A percentile compares a stretch with the other conserved stretches of the same genome.
phyloP scores from a whole-genome alignment of 2,113 vertebrate genomes.

The Chelonoidis abingdonii region DNA sequence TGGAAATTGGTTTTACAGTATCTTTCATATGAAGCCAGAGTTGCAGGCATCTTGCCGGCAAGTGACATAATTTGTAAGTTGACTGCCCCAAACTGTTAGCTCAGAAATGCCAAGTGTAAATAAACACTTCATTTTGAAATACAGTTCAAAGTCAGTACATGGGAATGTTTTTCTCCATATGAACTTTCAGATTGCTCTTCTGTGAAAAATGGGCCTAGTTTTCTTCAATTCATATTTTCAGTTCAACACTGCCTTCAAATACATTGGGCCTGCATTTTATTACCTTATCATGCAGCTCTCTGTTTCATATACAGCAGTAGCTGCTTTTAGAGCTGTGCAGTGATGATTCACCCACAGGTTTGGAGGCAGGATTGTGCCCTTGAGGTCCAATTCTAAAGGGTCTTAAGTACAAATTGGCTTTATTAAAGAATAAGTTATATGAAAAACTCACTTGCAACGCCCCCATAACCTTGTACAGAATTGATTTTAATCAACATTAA shows the following conservation, averaged over 20 bases:
- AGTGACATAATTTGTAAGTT: slow-evolving; percentile 36
- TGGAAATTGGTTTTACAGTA: not conserved
- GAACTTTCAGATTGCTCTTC: not conserved
- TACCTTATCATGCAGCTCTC: not conserved
- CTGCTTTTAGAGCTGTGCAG: not conserved
- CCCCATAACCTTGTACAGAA: not conserved
- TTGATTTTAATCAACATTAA: not conserved
- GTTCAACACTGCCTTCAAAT: not conserved
- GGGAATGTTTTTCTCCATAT: not conserved
- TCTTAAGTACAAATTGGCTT: not conserved
- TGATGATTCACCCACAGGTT: not conserved
- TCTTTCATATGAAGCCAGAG: slow-evolving; percentile 18
- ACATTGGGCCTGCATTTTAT: not conserved
- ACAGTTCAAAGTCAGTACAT: not conserved
- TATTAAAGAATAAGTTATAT: not conserved
- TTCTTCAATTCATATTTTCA: not conserved
- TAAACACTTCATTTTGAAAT: slow-evolving; percentile 17
- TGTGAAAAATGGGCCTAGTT: not conserved
- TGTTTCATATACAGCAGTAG: not conserved
- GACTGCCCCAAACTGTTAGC: slow-evolving; percentile 12
- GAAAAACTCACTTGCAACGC: not conserved
- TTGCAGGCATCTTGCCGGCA: not conserved
- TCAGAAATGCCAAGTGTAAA: slow-evolving; percentile 43
- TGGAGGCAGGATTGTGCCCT: not conserved
- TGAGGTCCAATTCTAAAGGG: accelerated